A percentile compares a stretch with the other conserved stretches of the same genome.
Evolutionary conservation across 2,797 vertebrate genomes (phyloP).

Genomic region (Silurus aristotelis): DNA sequence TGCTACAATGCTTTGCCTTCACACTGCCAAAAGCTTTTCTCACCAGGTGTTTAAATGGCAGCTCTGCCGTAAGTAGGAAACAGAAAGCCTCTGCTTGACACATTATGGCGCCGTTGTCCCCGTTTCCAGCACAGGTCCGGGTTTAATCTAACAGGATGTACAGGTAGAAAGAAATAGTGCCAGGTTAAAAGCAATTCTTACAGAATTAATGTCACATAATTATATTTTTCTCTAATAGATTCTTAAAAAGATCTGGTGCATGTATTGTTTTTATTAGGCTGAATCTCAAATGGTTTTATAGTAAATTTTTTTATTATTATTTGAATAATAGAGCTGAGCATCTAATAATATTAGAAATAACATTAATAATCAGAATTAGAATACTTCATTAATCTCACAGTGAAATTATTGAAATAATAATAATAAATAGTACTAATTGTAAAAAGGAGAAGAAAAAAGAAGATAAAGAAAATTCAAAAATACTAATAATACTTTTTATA

Average conservation of each 20-base stretch:
- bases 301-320: neutral
- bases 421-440: too few relatives aligned
- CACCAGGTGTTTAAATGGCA: constrained; percentile 15
- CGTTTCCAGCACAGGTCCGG: neutral
- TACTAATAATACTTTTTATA: too few relatives aligned
- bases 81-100: neutral
- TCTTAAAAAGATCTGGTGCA: too few relatives aligned
- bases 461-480: too few relatives aligned
- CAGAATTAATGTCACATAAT: neutral
- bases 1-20: neutral
- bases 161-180: neutral
- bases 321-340: neutral
- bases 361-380: neutral
- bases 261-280: neutral
- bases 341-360: too few relatives aligned
- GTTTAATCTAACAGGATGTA: neutral
- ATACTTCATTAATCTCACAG: too few relatives aligned
- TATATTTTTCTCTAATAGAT: too few relatives aligned
- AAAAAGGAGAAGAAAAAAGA: too few relatives aligned
- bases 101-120: neutral
- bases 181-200: neutral
- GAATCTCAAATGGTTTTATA: neutral
- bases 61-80: neutral
- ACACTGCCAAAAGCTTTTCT: constrained; percentile 19
- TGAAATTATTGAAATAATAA: too few relatives aligned